Conservation (phyloP, 2,888 invertebrate species). For the Drosophila ochracea region DNA sequence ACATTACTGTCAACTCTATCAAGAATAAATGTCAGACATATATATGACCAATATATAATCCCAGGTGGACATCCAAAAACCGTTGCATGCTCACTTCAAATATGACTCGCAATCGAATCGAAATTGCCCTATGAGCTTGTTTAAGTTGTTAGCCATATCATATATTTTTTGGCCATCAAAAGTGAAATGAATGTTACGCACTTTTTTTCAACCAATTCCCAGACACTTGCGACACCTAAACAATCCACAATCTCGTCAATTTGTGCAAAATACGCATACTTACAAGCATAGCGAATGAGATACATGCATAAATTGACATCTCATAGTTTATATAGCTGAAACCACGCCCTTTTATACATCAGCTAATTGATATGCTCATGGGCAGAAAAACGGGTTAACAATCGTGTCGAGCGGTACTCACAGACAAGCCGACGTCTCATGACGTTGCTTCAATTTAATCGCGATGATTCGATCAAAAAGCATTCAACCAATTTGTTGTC, state of each 20-base stretch:
- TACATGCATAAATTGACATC: slow-evolving; percentile 23
- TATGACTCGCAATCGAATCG: background rate
- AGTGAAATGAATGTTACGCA: slow-evolving; percentile 25
- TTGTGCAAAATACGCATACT: slow-evolving; percentile 28
- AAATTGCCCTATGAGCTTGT: too few relatives aligned
- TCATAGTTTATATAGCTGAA: slow-evolving; percentile 29
- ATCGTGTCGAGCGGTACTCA: slow-evolving; percentile 2
- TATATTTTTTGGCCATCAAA: slow-evolving; percentile 8
- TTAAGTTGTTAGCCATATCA: background rate
- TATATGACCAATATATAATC: background rate
- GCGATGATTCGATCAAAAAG: slow-evolving; percentile 40
- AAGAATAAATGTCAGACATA: background rate
- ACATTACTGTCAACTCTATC: background rate
- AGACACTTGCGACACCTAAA: slow-evolving; percentile 24
- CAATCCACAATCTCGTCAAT: slow-evolving; percentile 33
- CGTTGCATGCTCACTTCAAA: background rate
- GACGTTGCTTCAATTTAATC: slow-evolving; percentile 5
- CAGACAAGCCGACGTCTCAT: slow-evolving; percentile 31
- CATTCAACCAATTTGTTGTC: slow-evolving; percentile 24
- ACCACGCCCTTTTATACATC: slow-evolving; percentile 33
- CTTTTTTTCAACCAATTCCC: slow-evolving; percentile 20
- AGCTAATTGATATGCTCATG: slow-evolving; percentile 54
- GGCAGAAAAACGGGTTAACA: slow-evolving; percentile 44
- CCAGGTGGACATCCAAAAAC: background rate
- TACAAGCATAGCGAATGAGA: background rate